A percentile compares a stretch with the other conserved stretches of the same genome.
Evolutionary conservation across 2,113 vertebrate genomes (phyloP).

Genomic region (Ovis canadensis): DNA sequence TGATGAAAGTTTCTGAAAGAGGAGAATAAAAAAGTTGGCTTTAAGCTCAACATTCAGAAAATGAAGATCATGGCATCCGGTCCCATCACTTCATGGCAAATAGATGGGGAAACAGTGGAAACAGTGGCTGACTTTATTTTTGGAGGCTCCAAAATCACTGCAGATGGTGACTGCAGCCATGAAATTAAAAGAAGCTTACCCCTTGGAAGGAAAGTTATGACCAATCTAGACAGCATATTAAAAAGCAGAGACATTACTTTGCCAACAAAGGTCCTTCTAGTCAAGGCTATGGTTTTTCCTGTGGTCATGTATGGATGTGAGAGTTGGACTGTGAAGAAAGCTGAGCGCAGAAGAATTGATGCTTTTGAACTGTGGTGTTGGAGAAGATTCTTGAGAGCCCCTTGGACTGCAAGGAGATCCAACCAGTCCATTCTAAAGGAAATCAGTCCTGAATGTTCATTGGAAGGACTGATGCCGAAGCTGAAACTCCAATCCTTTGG

Average conservation of each 20-base stretch:
- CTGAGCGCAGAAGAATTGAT: fast-evolving
- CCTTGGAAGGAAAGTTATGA: neutral
- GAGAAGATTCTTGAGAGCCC: neutral
- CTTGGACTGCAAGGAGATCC: neutral
- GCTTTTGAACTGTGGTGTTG: neutral
- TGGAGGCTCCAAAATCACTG: fast-evolving
- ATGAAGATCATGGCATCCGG: fast-evolving
- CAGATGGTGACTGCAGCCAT: neutral
- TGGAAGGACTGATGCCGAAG: neutral
- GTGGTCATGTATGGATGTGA: neutral
- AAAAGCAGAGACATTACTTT: neutral
- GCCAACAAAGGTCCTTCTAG: neutral
- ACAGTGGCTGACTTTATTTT: neutral
- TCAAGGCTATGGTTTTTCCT: neutral
- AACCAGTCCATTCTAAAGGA: neutral
- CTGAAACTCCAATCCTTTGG: neutral
- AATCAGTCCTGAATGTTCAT: neutral
- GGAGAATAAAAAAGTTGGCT: neutral
- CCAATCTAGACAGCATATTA: neutral
- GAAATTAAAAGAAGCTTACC: neutral
- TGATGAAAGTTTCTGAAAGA: neutral
- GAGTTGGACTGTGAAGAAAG: neutral
- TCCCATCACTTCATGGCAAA: neutral
- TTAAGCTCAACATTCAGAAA: neutral
- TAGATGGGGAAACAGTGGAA: neutral